A percentile compares a stretch with the other conserved stretches of the same genome.
Conservation (phyloP, 2,888 invertebrate genomes). For the Sarcophaga rosellei region DNA sequence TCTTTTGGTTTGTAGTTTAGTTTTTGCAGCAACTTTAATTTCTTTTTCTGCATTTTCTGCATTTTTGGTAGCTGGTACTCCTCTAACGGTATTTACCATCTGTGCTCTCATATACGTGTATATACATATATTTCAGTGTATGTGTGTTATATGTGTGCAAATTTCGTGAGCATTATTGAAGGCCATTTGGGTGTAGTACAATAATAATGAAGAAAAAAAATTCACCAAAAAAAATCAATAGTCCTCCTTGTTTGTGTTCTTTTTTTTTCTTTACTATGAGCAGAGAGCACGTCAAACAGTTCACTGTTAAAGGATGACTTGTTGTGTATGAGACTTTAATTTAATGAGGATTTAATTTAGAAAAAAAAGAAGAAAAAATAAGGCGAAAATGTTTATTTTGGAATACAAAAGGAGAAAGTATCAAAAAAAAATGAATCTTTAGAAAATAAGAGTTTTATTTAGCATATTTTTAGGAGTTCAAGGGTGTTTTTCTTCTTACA, state of each 20-base stretch:
- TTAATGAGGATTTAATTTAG: too few relatives aligned
- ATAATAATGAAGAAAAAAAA: too few relatives aligned
- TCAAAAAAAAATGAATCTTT: too few relatives aligned
- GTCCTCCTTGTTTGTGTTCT: background rate
- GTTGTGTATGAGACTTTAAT: too few relatives aligned
- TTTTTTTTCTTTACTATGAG: too few relatives aligned
- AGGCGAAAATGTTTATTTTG: too few relatives aligned
- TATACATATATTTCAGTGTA: background rate
- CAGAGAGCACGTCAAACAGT: slow-evolving; percentile 6
- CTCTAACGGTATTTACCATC: slow-evolving; percentile 33
- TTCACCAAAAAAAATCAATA: slow-evolving; percentile 55
- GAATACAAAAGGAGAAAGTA: too few relatives aligned
- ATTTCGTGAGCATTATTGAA: slow-evolving; percentile 54
- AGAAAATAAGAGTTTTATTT: too few relatives aligned
- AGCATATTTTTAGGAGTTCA: too few relatives aligned
- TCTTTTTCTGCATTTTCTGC: background rate
- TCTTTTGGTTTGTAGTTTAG: slow-evolving; percentile 34
- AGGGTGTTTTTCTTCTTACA: too few relatives aligned
- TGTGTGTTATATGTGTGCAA: slow-evolving; percentile 21
- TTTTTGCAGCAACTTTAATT: slow-evolving; percentile 56
- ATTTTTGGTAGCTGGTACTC: slow-evolving; percentile 8
- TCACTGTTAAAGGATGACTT: slow-evolving; percentile 3
- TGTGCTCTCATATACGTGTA: background rate
- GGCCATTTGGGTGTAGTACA: slow-evolving; percentile 50
- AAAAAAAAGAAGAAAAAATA: too few relatives aligned